Evolutionary conservation across 2,888 invertebrate genomes (phyloP).

Genomic region (Pristionchus mayeri): DNA sequence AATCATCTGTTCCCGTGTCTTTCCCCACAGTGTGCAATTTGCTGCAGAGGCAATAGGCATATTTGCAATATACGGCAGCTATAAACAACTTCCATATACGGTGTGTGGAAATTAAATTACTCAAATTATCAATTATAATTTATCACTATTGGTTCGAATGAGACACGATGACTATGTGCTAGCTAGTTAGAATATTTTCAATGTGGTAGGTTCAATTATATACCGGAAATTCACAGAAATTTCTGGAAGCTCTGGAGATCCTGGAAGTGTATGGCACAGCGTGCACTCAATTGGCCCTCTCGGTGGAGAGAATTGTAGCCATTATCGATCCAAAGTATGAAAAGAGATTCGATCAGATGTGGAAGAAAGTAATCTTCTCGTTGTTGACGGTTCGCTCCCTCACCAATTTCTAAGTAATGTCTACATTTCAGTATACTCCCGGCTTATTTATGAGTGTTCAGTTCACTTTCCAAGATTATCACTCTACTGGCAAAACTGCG

Average conservation of each 20-base stretch:
- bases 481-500: background rate
- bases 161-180: no score
- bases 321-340: background rate
- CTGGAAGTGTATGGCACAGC: constrained; percentile 5
- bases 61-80: background rate
- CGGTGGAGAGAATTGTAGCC: background rate
- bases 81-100: background rate
- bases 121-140: no score
- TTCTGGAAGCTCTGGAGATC: background rate
- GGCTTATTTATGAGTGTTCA: background rate
- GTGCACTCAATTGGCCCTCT: background rate
- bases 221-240: no score
- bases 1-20: background rate
- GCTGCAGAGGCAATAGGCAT: background rate
- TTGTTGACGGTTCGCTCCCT: no score
- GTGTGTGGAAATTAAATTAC: background rate
- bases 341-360: background rate
- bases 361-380: background rate
- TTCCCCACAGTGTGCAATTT: background rate
- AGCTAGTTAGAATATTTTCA: no score
- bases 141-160: no score
- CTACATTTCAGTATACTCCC: background rate
- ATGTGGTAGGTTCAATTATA: no score
- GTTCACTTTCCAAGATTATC: background rate
- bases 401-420: no score